phyloP scores from a whole-genome alignment of 2,888 invertebrate genomes.

The Acrocera orbiculus region DNA sequence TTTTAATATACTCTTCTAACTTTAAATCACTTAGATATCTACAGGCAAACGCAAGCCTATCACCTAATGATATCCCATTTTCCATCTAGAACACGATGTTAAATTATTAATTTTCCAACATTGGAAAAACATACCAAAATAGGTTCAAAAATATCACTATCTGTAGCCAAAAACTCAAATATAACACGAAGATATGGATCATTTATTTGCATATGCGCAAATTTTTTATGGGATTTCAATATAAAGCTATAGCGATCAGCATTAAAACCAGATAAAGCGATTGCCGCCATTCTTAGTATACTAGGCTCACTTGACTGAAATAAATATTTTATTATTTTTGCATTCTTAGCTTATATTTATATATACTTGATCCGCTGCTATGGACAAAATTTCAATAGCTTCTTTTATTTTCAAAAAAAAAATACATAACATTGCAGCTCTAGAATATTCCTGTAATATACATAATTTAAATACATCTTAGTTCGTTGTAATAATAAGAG shows the following conservation, averaged over 20 bases:
- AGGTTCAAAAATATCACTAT: constrained; percentile 54
- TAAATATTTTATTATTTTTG: constrained; percentile 1
- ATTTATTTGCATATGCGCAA: constrained; percentile 56
- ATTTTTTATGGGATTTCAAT: constrained; percentile 59
- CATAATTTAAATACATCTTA: background rate
- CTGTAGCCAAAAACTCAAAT: constrained; percentile 76
- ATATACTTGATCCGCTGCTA: constrained; percentile 37
- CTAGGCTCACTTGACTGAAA: constrained; percentile 21
- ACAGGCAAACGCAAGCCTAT: constrained; percentile 81
- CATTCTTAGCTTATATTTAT: background rate
- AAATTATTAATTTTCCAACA: background rate
- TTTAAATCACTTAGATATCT: constrained; percentile 66
- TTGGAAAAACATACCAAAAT: constrained; percentile 42
- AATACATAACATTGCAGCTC: constrained; percentile 81
- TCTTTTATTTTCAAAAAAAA: constrained; percentile 71
- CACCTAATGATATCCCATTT: constrained; percentile 65
- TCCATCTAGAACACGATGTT: constrained; percentile 44
- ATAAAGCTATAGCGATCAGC: constrained; percentile 58
- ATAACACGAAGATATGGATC: constrained; percentile 83
- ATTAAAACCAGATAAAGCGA: constrained; percentile 71
- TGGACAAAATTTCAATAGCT: constrained; percentile 72
- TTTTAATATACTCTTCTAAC: constrained; percentile 59
- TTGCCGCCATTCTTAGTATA: constrained; percentile 39
- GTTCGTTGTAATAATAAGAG: too few species aligned
- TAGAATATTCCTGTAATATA: constrained; percentile 39